These are phyloP conservation scores for Aulostomus chinensis DNA, from an alignment of 2,797 vertebrate genomes.

Conservation along the genomic window DNA sequence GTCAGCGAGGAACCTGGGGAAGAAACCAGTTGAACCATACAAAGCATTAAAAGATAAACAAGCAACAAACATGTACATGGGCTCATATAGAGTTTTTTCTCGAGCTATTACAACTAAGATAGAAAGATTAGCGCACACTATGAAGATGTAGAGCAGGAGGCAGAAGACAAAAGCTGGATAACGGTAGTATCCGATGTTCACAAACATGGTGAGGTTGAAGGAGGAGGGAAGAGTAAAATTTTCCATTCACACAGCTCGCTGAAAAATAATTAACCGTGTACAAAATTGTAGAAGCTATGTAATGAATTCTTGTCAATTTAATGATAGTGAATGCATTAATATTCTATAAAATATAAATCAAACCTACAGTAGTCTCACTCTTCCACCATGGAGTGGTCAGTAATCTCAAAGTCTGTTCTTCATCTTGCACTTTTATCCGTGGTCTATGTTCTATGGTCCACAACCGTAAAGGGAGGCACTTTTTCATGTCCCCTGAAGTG, in stretches of 20 bases:
- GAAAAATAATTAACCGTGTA: no score
- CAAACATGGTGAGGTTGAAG: conserved; percentile 56
- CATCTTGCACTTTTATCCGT: neutral
- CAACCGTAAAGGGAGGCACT: no score
- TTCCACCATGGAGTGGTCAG: neutral
- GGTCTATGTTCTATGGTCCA: no score
- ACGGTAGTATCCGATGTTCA: conserved; percentile 28
- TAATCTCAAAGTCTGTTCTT: neutral
- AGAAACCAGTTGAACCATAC: conserved; percentile 47
- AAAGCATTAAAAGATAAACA: conserved; percentile 42
- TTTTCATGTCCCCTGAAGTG: no score
- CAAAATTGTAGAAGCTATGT: no score
- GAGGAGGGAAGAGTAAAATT: conserved; percentile 10
- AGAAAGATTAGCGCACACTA: conserved; percentile 42
- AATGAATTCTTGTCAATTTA: no score
- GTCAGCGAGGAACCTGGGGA: conserved; percentile 53
- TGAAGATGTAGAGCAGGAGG: conserved; percentile 45
- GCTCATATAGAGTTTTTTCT: conserved; percentile 40
- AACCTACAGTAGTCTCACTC: no score
- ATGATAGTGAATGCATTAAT: no score
- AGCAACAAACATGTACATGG: conserved; percentile 58
- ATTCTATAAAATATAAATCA: no score
- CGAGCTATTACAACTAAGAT: conserved; percentile 36
- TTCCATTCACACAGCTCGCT: no score
- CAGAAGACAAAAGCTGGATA: conserved; percentile 42